A percentile compares a stretch with the other conserved stretches of the same genome.
phyloP scores from a whole-genome alignment of 1,140 invertebrate genomes.

The Plutomurus gul region DNA sequence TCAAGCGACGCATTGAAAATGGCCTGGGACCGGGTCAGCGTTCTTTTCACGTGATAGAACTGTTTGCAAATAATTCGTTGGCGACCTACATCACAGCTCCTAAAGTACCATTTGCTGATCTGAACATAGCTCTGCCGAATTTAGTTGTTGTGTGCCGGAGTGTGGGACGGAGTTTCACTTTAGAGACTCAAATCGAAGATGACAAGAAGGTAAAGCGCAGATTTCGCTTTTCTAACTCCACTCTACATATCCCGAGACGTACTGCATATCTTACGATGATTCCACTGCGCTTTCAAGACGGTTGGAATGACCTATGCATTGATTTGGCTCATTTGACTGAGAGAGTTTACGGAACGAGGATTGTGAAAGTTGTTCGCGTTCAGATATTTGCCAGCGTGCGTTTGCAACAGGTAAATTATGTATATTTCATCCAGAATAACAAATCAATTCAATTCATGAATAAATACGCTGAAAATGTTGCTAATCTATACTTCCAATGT shows the following conservation, averaged over 20 bases:
- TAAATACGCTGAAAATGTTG: too few species aligned
- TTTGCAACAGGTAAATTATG: constrained; percentile 57
- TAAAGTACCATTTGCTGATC: background rate
- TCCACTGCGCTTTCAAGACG: constrained; percentile 69
- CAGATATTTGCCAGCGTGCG: constrained; percentile 70
- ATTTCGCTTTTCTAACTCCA: constrained; percentile 55
- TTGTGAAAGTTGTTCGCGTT: constrained; percentile 68
- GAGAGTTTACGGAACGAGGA: constrained; percentile 69
- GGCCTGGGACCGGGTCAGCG: background rate
- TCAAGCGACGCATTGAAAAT: constrained; percentile 34
- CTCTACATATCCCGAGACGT: constrained; percentile 59
- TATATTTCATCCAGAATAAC: background rate
- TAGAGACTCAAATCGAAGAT: constrained; percentile 40
- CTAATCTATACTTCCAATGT: too few species aligned
- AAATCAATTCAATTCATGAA: too few species aligned
- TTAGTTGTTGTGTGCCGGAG: constrained; percentile 39
- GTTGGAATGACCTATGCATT: constrained; percentile 63
- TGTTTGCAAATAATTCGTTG: background rate
- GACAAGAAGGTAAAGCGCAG: constrained; percentile 4
- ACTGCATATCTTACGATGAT: constrained; percentile 69
- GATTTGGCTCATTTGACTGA: constrained; percentile 69
- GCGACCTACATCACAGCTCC: constrained; percentile 37
- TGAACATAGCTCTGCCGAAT: constrained; percentile 34
- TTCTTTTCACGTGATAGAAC: constrained; percentile 32
- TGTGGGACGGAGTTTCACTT: constrained; percentile 30